These are phyloP conservation scores for Periparus ater DNA, from an alignment of 2,797 vertebrate genomes.

Conservation along the genomic window DNA sequence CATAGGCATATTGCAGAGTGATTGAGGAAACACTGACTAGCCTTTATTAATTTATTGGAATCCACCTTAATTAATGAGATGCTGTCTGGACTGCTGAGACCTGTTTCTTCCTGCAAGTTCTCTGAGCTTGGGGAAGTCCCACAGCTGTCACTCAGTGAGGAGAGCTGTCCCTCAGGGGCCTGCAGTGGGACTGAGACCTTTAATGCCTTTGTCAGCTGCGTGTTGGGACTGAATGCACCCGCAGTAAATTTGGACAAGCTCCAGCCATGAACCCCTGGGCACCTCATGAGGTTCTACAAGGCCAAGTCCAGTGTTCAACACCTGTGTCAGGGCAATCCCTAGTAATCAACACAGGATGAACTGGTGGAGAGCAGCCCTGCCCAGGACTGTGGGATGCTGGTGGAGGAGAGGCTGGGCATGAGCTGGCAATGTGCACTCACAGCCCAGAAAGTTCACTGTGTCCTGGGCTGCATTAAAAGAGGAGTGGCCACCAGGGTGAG, in stretches of 20 bases:
- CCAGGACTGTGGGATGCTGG: not conserved
- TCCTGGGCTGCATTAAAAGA: not conserved
- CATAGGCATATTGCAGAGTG: not conserved
- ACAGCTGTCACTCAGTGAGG: not conserved
- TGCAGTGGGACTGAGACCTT: rapidly evolving
- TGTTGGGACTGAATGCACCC: not conserved
- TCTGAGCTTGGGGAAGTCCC: not conserved
- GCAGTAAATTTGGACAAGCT: not conserved
- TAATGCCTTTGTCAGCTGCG: not conserved
- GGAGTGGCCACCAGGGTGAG: not conserved
- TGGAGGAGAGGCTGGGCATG: not conserved
- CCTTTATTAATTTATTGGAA: not conserved
- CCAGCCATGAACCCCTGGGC: not conserved
- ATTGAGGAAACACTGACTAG: not conserved
- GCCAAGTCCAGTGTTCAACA: not conserved
- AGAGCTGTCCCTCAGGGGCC: not conserved
- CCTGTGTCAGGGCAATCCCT: no score
- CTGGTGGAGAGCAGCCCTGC: not conserved
- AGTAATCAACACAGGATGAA: not conserved
- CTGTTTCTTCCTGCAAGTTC: not conserved
- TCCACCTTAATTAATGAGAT: not conserved
- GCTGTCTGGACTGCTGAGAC: not conserved
- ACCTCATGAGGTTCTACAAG: no score
- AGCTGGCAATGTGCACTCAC: not conserved
- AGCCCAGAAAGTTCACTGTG: not conserved